These are phyloP conservation scores for Meghimatium bilineatum DNA, from an alignment of 2,888 invertebrate genomes.

Conservation along the genomic window DNA sequence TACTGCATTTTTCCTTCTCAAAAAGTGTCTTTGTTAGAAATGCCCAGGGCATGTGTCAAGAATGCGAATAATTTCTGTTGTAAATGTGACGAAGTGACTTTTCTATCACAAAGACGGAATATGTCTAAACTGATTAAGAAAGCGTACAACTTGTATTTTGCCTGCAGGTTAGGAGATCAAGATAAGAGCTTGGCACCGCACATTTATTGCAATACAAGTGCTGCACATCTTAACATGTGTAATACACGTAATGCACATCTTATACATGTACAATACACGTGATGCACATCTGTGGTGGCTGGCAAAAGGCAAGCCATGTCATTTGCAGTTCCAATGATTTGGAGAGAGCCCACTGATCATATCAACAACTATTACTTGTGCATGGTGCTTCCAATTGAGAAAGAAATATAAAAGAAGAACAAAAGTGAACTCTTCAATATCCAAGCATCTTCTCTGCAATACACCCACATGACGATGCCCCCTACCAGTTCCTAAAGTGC, in stretches of 20 bases:
- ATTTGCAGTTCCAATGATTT: too few relatives aligned
- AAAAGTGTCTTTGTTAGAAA: too few relatives aligned
- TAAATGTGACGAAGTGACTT: too few relatives aligned
- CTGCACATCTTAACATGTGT: neutral
- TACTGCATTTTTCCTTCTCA: too few relatives aligned
- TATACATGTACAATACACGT: neutral
- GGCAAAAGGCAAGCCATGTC: neutral
- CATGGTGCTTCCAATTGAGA: neutral
- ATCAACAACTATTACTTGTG: too few relatives aligned
- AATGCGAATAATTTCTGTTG: too few relatives aligned
- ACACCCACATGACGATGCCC: neutral
- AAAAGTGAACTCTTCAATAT: too few relatives aligned
- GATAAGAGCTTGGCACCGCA: neutral
- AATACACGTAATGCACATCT: neutral
- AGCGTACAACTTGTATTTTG: neutral
- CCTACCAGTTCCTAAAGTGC: too few relatives aligned
- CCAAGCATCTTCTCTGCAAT: too few relatives aligned
- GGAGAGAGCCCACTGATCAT: too few relatives aligned
- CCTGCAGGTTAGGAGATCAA: neutral
- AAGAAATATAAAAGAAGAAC: neutral
- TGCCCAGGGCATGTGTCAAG: too few relatives aligned
- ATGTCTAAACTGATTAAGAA: neutral
- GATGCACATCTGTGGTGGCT: slow-evolving; percentile 3
- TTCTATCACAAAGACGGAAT: neutral
- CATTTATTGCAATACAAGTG: neutral